Evolutionary conservation across 1,140 invertebrate species (phyloP).

Genomic region (Sycobia sp.): DNA sequence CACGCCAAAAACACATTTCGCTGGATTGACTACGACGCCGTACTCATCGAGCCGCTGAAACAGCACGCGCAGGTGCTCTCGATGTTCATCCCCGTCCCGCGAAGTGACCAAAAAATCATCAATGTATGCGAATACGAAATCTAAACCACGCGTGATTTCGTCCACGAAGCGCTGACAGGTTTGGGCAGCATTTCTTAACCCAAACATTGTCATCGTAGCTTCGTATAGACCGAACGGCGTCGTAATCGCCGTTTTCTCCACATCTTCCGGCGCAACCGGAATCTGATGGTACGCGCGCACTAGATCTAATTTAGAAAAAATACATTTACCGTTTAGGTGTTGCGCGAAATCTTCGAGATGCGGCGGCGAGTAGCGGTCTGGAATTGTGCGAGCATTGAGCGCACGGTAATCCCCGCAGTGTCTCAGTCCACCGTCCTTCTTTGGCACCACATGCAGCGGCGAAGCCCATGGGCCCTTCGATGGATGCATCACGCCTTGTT

Average conservation of each 20-base stretch:
- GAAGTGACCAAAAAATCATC: constrained; percentile 39
- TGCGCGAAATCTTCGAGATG: constrained; percentile 21
- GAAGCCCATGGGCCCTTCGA: constrained; percentile 52
- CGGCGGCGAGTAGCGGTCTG: constrained; percentile 49
- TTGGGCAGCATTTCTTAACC: constrained; percentile 57
- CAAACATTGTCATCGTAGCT: constrained; percentile 53
- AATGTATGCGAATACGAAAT: no score
- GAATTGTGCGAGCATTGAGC: constrained; percentile 50
- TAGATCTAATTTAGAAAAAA: constrained; percentile 26
- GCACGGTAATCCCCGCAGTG: constrained; percentile 51
- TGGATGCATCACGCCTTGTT: constrained; percentile 36
- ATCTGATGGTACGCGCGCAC: constrained; percentile 44
- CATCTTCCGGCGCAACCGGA: no score
- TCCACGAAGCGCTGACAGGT: constrained; percentile 58
- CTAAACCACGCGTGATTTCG: constrained; percentile 33
- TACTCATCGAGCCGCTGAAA: constrained; percentile 41
- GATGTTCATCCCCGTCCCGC: constrained; percentile 11
- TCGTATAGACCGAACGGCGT: no score
- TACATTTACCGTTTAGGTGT: not conserved
- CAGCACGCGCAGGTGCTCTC: constrained; percentile 20
- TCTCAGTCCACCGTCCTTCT: constrained; percentile 48
- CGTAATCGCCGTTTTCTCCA: no score
- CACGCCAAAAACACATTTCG: constrained; percentile 37
- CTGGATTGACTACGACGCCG: constrained; percentile 43
- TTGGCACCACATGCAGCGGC: constrained; percentile 56